These are phyloP conservation scores for Drosophila neocordata DNA, from an alignment of 1,140 invertebrate species.

Conservation along the genomic window DNA sequence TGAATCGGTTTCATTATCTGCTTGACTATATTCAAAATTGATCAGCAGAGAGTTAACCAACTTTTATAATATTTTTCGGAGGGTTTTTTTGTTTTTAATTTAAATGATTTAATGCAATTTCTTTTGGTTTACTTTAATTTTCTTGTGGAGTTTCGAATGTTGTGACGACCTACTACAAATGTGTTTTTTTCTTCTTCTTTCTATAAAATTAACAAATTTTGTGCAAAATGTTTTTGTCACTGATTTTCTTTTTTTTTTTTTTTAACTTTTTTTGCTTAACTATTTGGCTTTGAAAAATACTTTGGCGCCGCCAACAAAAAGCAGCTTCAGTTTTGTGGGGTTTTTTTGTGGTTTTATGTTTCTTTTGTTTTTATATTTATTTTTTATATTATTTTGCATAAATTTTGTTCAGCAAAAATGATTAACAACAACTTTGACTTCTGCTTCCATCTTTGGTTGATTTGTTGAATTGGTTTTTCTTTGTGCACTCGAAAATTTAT, in stretches of 20 bases:
- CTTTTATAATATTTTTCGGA: no score
- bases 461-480: constrained; percentile 42
- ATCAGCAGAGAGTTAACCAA: no score
- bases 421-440: constrained; percentile 73
- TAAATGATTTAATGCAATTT: constrained; percentile 9
- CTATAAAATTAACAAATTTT: constrained; percentile 23
- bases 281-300: constrained; percentile 81
- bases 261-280: constrained; percentile 67
- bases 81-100: no score
- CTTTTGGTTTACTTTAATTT: constrained; percentile 32
- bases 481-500: constrained; percentile 55
- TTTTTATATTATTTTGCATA: constrained; percentile 8
- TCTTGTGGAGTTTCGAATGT: constrained; percentile 71
- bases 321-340: constrained; percentile 56
- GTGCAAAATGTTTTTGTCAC: constrained; percentile 18
- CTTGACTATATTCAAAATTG: no score
- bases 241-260: constrained; percentile 30
- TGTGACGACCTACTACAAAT: constrained; percentile 29
- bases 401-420: constrained; percentile 63
- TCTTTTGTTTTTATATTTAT: neutral
- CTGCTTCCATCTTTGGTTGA: constrained; percentile 69
- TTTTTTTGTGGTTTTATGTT: constrained; percentile 5
- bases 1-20: neutral
- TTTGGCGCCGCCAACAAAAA: constrained; percentile 61
- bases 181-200: constrained; percentile 19